Conservation (phyloP, 2,888 invertebrate genomes). For the Xanthorhoe designata region DNA sequence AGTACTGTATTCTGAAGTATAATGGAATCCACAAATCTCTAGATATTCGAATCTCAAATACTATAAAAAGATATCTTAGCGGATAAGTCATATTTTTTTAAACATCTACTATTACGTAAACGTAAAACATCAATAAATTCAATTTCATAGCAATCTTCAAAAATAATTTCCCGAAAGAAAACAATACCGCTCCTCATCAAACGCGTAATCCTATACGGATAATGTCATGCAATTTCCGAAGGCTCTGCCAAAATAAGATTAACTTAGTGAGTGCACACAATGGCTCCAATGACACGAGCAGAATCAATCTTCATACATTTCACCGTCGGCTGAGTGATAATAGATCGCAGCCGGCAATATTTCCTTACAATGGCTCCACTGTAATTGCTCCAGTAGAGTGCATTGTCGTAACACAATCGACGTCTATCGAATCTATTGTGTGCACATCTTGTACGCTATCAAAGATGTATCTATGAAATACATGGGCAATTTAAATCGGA, state of each 20-base stretch:
- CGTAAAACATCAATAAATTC: neutral
- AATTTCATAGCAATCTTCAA: slow-evolving; percentile 22
- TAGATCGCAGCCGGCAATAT: slow-evolving; percentile 52
- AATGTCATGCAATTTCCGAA: slow-evolving; percentile 44
- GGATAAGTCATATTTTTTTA: neutral
- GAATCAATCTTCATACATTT: slow-evolving; percentile 67
- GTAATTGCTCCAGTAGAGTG: slow-evolving; percentile 67
- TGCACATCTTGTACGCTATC: slow-evolving; percentile 42
- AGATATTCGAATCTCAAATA: neutral
- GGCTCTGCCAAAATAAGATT: slow-evolving; percentile 42
- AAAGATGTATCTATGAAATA: slow-evolving; percentile 38
- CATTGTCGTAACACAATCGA: slow-evolving; percentile 68
- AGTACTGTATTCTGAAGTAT: too few species aligned
- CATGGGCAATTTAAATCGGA: neutral
- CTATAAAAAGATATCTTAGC: neutral
- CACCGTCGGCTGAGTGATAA: slow-evolving; percentile 59
- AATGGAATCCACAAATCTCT: too few species aligned
- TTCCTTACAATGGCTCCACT: slow-evolving; percentile 60
- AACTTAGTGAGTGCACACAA: slow-evolving; percentile 49
- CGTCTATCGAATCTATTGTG: slow-evolving; percentile 56
- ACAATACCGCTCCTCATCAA: slow-evolving; percentile 43
- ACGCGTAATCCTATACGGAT: slow-evolving; percentile 43
- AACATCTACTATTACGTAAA: neutral
- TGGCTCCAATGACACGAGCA: slow-evolving; percentile 55
- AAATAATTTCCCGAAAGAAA: slow-evolving; percentile 34